Base-by-base conservation (phyloP, 2,888 invertebrate genomes). In the Acleris holmiana region DNA sequence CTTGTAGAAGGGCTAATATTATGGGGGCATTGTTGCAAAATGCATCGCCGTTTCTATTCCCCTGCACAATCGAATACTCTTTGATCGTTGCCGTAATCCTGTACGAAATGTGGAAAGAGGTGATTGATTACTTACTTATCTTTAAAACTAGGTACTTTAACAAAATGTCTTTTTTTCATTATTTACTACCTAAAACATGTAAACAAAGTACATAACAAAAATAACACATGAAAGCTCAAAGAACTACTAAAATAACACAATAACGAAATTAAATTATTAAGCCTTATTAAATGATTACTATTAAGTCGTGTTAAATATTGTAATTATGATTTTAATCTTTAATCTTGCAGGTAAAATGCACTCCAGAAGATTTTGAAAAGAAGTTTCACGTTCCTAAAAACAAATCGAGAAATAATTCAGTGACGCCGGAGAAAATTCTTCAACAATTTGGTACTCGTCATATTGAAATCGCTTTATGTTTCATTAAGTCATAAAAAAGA, bases 31-130 rank as follows among this genome's bases (percentile, higher is more conserved):
- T 96, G 57, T 93, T 96, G 4, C 95, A 95, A 76, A 95, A 95
- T 75, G 91, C 94, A 4, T 94, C 94, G 0, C 97, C 97, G 0
- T 98, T 98, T 82, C 93, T 98, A 64, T 98, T 97, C 80, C 98
- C 98, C 0, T 98, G 98, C 82, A 95, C 94, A 54, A 97, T 98
- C 75, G 98, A 98, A 86, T 98, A 98, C 89, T 97, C 97, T 47
- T 93, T 98, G 57, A 97, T 98, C 69, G 97, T 97, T 78, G 97
- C 98, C 23, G 98, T 97, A 35, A 95, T 98, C 70, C 89, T 97
- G 62, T 98, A 96, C 80, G 96, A 98, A 84, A 97, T 98, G 95
- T 98, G 98, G 97, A 97, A 97, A 88, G 96, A 97, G 84, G 95
- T 96, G 79, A 35, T 35, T 35, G 35, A 13, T 13, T 35, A 13